Conservation (phyloP, 2,888 invertebrate species). For the Drosophila planitibia region DNA sequence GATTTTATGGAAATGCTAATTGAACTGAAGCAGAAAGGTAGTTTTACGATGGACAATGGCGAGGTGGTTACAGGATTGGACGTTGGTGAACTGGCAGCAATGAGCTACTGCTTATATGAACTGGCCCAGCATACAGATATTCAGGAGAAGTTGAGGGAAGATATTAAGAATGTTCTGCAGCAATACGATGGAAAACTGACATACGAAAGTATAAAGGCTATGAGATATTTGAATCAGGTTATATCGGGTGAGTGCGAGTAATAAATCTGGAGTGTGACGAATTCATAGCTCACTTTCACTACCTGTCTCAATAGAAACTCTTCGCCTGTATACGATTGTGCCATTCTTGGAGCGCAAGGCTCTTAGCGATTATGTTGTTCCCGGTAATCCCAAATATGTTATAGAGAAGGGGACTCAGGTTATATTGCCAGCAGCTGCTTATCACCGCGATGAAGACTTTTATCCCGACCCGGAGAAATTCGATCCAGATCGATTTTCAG, state of each 20-base stretch:
- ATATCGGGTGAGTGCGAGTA: conserved; percentile 83
- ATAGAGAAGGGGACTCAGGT: conserved; percentile 85
- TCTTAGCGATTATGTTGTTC: conserved; percentile 86
- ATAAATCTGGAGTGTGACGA: background rate
- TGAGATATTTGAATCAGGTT: conserved; percentile 86
- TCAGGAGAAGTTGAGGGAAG: conserved; percentile 85
- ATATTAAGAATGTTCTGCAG: conserved; percentile 83
- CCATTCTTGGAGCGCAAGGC: conserved; percentile 86
- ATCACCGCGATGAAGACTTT: conserved; percentile 86
- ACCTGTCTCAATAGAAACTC: conserved; percentile 85
- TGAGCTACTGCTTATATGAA: conserved; percentile 86
- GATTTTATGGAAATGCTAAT: conserved; percentile 86
- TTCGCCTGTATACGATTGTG: conserved; percentile 87
- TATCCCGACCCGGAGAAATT: conserved; percentile 87
- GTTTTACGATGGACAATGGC: conserved; percentile 66
- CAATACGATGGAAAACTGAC: conserved; percentile 84
- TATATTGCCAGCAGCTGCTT: conserved; percentile 83
- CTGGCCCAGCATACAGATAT: conserved; percentile 85
- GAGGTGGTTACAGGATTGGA: conserved; percentile 63
- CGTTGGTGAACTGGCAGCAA: conserved; percentile 85
- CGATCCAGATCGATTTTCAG: conserved; percentile 88
- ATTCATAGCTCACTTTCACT: background rate
- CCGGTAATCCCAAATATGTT: conserved; percentile 85
- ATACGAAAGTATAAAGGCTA: conserved; percentile 82
- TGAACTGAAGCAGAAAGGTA: conserved; percentile 81